Base-by-base conservation (phyloP, 2,888 invertebrate species). In the Raillietiella orientalis region DNA sequence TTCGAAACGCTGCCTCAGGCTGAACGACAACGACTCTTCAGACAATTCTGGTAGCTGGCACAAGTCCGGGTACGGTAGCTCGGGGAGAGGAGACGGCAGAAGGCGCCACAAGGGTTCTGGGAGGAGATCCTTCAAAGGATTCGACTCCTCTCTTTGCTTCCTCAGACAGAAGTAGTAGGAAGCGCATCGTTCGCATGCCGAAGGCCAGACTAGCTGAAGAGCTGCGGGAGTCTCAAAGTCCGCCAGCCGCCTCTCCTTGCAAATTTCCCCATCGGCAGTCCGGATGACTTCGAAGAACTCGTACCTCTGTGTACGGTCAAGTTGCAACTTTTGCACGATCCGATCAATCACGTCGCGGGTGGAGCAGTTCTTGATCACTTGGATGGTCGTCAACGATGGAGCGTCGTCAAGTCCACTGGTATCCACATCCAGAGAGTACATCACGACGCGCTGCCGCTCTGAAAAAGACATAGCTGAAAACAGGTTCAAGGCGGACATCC, bases 21-120 rank as follows among this genome's bases (percentile, higher is more conserved):
- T 87, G 41, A 79, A 79, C 36, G 87, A 50, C 27, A 87, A 52
- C 2, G 84, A 82, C 46, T 70, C 67, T 48, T 87, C 87, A 42
- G 84, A 87, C 33, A 90, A 58, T 50, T 84, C 82, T 9, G 84
- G 84, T 41, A 87, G 53, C 50, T 82, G 82, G 47, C 87, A 87
- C 37, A 90, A 55, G 48, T 90, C 87, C 5, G 84, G 77, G 48
- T 84, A 87, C 27, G n/a, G n/a, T n/a, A n/a, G n/a, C n/a, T n/a
- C n/a, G n/a, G n/a, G 5, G 4, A 15, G 16, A 14, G n/a, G 9
- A 8, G 25, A 14, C 6, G 1, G 12, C n/a, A 6, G 14, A 15
- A 3, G 12, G 8, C 4, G 19, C 13, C 6, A 16, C 13, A 14
- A n/a, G 3, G 14, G 10, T 14, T 5, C 12, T n/a, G 5, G 9